Conservation (phyloP, 2,797 vertebrate species). For the Sciurus vulgaris region DNA sequence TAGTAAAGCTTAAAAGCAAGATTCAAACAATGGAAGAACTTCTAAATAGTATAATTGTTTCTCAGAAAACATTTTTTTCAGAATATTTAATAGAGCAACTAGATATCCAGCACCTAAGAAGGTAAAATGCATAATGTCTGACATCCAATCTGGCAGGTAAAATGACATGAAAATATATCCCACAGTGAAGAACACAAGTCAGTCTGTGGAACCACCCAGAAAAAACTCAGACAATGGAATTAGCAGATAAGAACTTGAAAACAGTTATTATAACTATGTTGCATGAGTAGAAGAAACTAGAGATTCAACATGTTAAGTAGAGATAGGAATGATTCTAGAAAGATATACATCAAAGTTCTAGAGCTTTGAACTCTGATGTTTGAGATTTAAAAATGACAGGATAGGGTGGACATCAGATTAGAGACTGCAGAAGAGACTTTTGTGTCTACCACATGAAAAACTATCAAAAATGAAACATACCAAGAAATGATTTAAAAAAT, state of each 20-base stretch:
- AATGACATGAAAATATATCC: not conserved
- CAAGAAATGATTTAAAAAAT: too few species aligned
- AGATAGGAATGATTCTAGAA: not conserved
- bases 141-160: not conserved
- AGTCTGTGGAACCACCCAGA: not conserved
- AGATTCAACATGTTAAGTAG: not conserved
- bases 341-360: not conserved
- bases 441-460: not conserved
- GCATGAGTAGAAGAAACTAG: not conserved
- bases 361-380: not conserved
- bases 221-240: not conserved
- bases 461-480: not conserved
- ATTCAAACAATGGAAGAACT: not conserved
- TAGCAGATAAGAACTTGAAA: constrained; percentile 11
- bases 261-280: not conserved
- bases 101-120: not conserved
- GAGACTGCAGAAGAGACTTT: not conserved
- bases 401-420: not conserved
- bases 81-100: not conserved
- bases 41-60: not conserved
- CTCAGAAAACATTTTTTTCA: not conserved
- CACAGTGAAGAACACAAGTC: not conserved
- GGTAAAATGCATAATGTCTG: not conserved
- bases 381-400: not conserved
- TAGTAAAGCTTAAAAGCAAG: not conserved